phyloP scores from a whole-genome alignment of 2,888 invertebrate species.

The Archips crataeganus region DNA sequence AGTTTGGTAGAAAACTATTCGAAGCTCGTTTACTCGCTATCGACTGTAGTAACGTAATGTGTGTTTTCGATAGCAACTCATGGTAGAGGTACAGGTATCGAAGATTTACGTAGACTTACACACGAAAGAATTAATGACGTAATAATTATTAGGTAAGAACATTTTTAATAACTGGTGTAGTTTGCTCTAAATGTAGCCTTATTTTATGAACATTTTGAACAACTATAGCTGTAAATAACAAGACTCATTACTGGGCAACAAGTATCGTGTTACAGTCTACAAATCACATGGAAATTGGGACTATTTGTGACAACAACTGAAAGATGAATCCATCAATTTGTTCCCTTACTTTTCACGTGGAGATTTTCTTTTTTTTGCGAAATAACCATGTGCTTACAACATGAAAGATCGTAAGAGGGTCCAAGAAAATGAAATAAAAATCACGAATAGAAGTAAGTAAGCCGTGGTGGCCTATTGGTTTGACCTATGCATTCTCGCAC shows the following conservation, averaged over 20 bases:
- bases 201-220: no score
- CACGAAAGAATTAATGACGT: slow-evolving; percentile 22
- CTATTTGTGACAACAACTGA: neutral
- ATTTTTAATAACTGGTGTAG: no score
- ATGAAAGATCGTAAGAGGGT: neutral
- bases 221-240: neutral
- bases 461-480: no score
- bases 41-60: no score
- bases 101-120: no score
- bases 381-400: neutral
- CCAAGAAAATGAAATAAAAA: neutral
- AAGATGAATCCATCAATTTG: slow-evolving; percentile 29
- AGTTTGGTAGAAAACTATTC: no score
- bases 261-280: slow-evolving; percentile 3
- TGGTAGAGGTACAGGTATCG: no score
- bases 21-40: no score
- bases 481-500: no score
- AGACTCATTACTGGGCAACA: neutral
- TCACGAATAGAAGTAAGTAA: neutral
- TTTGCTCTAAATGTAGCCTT: neutral
- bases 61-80: no score
- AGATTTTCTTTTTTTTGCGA: neutral
- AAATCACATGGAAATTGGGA: slow-evolving; percentile 16
- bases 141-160: neutral
- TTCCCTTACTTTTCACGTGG: neutral